Conservation (phyloP, 2,888 invertebrate genomes). For the Lithophane semibrunnea region DNA sequence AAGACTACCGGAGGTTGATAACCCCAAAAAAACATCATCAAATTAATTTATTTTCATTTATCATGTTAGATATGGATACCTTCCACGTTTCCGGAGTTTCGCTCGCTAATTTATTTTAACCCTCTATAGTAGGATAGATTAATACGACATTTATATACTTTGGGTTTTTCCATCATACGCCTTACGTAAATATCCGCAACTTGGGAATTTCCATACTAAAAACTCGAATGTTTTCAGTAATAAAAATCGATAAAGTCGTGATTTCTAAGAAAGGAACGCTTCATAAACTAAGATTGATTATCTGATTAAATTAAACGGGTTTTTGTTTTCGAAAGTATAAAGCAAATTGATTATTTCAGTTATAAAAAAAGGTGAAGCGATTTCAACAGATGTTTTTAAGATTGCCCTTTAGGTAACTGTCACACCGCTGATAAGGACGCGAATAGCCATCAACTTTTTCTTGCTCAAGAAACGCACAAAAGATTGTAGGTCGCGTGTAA, state of each 20-base stretch:
- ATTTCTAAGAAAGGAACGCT: slow-evolving; percentile 18
- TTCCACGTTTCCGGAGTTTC: no score
- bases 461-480: background rate
- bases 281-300: slow-evolving; percentile 13
- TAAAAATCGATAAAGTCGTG: slow-evolving; percentile 32
- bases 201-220: slow-evolving; percentile 11
- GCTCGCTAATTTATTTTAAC: no score
- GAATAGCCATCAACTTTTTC: background rate
- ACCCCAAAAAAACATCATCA: no score
- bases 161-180: background rate
- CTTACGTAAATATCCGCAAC: background rate
- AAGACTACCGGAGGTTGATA: no score
- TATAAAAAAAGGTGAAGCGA: background rate
- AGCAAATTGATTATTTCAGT: background rate
- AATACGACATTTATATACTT: background rate
- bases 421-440: background rate
- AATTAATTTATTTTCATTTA: no score
- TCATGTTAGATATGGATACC: no score
- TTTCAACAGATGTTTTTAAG: background rate
- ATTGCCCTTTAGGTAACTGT: background rate
- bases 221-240: slow-evolving; percentile 6
- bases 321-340: background rate
- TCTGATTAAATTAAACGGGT: slow-evolving; percentile 20
- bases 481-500: background rate
- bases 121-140: no score